These are phyloP conservation scores for Propithecus perrieri DNA, from an alignment of 2,797 vertebrate genomes.

Conservation along the genomic window DNA sequence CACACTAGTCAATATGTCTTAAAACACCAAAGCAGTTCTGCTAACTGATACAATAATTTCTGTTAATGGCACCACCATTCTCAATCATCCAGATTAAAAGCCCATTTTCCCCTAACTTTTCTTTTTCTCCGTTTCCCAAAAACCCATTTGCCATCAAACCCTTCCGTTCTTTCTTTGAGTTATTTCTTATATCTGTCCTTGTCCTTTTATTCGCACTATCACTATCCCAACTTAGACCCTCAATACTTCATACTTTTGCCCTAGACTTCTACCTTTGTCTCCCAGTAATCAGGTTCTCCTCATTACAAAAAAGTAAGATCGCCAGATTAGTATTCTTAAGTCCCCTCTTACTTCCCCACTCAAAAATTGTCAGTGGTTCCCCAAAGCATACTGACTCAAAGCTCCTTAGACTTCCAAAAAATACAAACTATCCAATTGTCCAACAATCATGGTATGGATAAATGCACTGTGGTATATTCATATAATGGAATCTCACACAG, in stretches of 20 bases:
- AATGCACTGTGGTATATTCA: background rate
- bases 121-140: constrained; percentile 31
- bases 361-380: background rate
- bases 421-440: background rate
- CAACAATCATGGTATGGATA: background rate
- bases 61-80: constrained; percentile 8
- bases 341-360: background rate
- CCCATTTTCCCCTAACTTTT: background rate
- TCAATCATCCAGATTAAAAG: background rate
- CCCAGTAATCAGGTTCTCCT: background rate
- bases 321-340: constrained; percentile 9
- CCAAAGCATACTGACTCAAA: background rate
- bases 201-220: constrained; percentile 3
- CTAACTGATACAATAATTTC: background rate
- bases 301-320: background rate
- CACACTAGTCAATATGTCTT: constrained; percentile 10
- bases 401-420: constrained; percentile 41
- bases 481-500: background rate
- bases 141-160: background rate
- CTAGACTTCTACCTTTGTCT: constrained; percentile 10
- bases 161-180: constrained; percentile 5
- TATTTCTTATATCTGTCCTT: background rate
- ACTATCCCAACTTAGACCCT: background rate
- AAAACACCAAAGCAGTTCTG: constrained; percentile 31
- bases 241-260: background rate